A percentile compares a stretch with the other conserved stretches of the same genome.
Conservation (phyloP, 92 coral and sea anemone species). For the Parazoanthus atlanticus region DNA sequence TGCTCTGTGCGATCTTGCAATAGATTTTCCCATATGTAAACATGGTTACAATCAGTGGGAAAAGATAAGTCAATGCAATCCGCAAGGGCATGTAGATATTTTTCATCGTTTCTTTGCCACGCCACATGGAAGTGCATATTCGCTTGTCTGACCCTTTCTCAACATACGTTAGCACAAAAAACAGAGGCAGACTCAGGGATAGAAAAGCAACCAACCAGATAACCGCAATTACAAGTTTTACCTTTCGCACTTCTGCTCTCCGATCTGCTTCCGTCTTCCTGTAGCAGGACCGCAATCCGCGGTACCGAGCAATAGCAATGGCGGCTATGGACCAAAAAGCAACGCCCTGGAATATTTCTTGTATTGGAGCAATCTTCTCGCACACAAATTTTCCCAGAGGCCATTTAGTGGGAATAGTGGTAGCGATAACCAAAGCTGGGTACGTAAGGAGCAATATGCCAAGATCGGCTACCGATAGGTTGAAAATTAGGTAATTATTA, state of each 20-base stretch:
- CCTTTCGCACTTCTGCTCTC: not conserved
- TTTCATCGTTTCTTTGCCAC: conserved; percentile 4
- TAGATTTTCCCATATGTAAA: conserved; percentile 2
- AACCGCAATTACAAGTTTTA: not conserved
- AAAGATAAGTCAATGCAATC: not conserved
- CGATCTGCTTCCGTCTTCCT: not conserved
- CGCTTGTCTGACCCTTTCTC: not conserved
- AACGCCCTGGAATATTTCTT: conserved; percentile 1
- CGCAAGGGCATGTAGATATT: conserved; percentile 1
- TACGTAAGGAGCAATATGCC: not conserved
- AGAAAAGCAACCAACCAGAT: conserved; percentile 10
- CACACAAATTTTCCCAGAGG: conserved; percentile 4
- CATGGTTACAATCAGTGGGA: conserved; percentile 5
- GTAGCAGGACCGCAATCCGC: not conserved
- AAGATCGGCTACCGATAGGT: conserved; percentile 14
- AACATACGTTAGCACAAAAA: not conserved
- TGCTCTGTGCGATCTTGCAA: not conserved
- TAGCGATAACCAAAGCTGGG: not conserved
- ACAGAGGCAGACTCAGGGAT: not conserved
- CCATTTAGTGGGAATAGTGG: not conserved
- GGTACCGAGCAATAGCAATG: not conserved
- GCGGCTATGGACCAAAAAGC: not conserved
- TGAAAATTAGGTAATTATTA: conserved; percentile 1
- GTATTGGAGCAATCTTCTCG: not conserved
- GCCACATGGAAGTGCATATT: not conserved